Evolutionary conservation across 1,140 invertebrate species (phyloP), one percentile per base, ranked within the genome.

Genomic region (Tachypleus tridentatus): DNA sequence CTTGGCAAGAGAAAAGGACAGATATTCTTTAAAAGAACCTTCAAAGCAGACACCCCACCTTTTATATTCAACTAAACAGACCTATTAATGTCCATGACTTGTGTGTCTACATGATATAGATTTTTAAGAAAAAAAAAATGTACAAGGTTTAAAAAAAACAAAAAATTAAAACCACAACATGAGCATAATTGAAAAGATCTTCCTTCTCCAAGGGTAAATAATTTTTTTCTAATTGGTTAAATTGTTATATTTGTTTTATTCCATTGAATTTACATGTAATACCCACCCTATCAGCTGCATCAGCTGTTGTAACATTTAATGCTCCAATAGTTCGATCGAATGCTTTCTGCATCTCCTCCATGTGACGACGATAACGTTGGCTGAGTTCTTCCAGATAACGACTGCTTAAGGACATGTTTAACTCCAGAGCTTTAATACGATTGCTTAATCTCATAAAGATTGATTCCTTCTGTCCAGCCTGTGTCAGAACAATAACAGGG

Each of bases 311-410:
- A 67, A 91, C 88, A 57, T 83, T 85, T 74, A 91, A 81, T 29
- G 85, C 83, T 3, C 80, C 77, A 57, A 91, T 81, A 0, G 89
- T 91, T 67, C 88, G 86, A 70, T 93, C 88, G 64, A 95, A 83
- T 4, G 87, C 84, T 64, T 84, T 83, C 75, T 93, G 88, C 84
- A 93, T 89, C 74, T 97, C 93, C 76, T 98, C 94, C 51, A 94
- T 91, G 79, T 98, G 94, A 67, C 91, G 91, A 70, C 96, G 95
- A 76, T 97, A 98, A 57, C 93, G 82, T 53, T 88, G 84, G 76
- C 91, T 96, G 58, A 98, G 76, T 75, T 98, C 93, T 76, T 97
- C 93, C 59, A 98, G 79, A 77, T 98, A 98, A 72, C 96, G 91
- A 65, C 89, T 89, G 66, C 91, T 96, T 3, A 98, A 79, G 4